Evolutionary conservation across 2,797 vertebrate genomes (phyloP).

Genomic region (Fringilla coelebs): DNA sequence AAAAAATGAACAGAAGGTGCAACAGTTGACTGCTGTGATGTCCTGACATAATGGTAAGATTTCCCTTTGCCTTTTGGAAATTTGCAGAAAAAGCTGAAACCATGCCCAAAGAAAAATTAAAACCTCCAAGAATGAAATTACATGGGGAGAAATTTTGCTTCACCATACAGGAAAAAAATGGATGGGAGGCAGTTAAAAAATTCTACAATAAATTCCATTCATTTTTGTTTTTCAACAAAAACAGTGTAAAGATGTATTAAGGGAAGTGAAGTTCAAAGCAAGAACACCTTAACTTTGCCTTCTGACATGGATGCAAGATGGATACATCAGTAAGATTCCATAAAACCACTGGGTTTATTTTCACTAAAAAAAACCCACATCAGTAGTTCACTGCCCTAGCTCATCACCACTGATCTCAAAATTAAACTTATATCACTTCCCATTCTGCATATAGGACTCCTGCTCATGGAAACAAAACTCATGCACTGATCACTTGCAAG

Average conservation of each 20-base stretch:
- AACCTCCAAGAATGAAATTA: neutral
- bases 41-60: neutral
- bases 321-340: neutral
- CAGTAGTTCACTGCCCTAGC: neutral
- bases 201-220: neutral
- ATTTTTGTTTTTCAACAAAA: neutral
- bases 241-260: neutral
- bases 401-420: neutral
- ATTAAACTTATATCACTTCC: neutral
- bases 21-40: neutral
- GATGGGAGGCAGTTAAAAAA: neutral
- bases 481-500: neutral
- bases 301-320: neutral
- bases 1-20: neutral
- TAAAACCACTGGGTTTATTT: neutral
- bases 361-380: fast-evolving
- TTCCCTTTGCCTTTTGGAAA: neutral
- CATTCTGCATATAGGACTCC: neutral
- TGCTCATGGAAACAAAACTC: neutral
- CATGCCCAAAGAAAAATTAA: neutral
- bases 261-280: neutral
- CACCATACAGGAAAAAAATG: neutral
- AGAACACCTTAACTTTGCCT: neutral
- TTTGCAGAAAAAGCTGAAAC: neutral
- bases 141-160: neutral